Conservation (phyloP, 1,140 invertebrate genomes). For the Chrysoperla carnea region DNA sequence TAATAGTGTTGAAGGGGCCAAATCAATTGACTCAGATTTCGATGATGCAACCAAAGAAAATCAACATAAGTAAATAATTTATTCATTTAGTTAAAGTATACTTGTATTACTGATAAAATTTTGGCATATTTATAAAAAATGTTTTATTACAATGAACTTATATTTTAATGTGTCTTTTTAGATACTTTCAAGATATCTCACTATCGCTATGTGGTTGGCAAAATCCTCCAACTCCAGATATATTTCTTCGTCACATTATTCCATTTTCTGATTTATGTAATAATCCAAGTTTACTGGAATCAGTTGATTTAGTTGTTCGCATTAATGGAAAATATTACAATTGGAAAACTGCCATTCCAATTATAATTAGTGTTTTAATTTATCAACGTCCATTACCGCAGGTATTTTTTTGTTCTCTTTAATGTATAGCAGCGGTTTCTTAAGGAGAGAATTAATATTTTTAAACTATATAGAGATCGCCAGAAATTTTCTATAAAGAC, state of each 20-base stretch:
- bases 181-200: slow-evolving; percentile 37
- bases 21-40: slow-evolving; percentile 62
- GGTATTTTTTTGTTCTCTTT: slow-evolving; percentile 15
- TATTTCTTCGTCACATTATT: slow-evolving; percentile 58
- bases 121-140: too few species aligned
- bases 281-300: slow-evolving; percentile 59
- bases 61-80: slow-evolving; percentile 22
- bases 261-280: slow-evolving; percentile 70
- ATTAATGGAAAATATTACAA: slow-evolving; percentile 77
- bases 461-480: too few species aligned
- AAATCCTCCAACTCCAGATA: slow-evolving; percentile 38
- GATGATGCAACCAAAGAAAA: slow-evolving; percentile 34
- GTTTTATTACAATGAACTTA: background rate
- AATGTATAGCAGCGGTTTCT: too few species aligned
- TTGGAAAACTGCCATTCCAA: slow-evolving; percentile 73
- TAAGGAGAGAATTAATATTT: too few species aligned
- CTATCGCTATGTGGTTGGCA: slow-evolving; percentile 72
- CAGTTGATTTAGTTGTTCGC: slow-evolving; percentile 75
- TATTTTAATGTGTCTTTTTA: slow-evolving; percentile 11
- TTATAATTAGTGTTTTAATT: slow-evolving; percentile 65
- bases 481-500: too few species aligned
- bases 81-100: background rate
- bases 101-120: too few species aligned
- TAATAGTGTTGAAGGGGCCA: slow-evolving; percentile 66
- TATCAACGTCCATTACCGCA: slow-evolving; percentile 68